Conservation (phyloP, 92 coral and sea anemone species). For the Zoanthus sociatus region DNA sequence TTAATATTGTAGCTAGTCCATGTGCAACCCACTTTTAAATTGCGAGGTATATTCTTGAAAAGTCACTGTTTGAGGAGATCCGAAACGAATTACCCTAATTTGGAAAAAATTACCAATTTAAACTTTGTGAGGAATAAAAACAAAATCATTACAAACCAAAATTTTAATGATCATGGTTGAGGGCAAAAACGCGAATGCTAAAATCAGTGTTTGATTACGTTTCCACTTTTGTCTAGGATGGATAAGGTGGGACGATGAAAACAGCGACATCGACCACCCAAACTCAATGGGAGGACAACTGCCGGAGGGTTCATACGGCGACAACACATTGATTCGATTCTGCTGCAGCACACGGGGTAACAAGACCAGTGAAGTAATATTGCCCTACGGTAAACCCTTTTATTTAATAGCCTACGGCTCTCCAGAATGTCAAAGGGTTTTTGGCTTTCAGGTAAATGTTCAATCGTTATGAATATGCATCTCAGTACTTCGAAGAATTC, state of each 20-base stretch:
- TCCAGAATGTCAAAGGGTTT: conserved; percentile 75
- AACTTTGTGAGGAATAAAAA: too few relatives aligned
- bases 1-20: too few relatives aligned
- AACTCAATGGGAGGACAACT: conserved; percentile 70
- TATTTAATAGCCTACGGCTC: conserved; percentile 79
- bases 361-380: conserved; percentile 57
- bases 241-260: conserved; percentile 92
- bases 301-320: conserved; percentile 82
- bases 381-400: conserved; percentile 78
- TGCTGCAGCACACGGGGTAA: conserved; percentile 84
- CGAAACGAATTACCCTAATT: too few relatives aligned
- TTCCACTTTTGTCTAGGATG: conserved; percentile 58
- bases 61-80: too few relatives aligned
- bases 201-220: too few relatives aligned
- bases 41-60: too few relatives aligned
- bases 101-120: too few relatives aligned
- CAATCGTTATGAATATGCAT: neutral
- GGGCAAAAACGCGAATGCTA: too few relatives aligned
- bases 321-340: conserved; percentile 82
- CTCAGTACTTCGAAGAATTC: too few relatives aligned
- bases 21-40: too few relatives aligned
- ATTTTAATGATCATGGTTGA: too few relatives aligned
- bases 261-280: conserved; percentile 73
- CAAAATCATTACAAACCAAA: too few relatives aligned
- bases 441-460: conserved; percentile 61